These are phyloP conservation scores for Numida meleagris DNA, from an alignment of 2,113 vertebrate genomes.

Conservation along the genomic window DNA sequence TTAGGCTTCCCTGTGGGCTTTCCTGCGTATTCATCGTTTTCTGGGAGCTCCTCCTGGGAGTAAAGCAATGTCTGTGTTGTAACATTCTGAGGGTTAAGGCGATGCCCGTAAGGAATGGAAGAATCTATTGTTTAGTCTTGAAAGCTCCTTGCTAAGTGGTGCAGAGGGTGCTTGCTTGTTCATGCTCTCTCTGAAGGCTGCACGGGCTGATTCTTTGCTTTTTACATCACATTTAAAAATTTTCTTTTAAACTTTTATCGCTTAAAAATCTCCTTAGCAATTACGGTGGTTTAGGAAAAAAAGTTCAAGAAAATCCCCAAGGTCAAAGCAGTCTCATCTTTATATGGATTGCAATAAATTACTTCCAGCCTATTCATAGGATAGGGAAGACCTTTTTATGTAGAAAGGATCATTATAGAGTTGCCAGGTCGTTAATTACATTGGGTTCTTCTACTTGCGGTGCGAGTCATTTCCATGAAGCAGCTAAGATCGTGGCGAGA, in stretches of 20 bases:
- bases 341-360: slow-evolving; percentile 67
- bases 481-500: slow-evolving; percentile 72
- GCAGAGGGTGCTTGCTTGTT: background rate
- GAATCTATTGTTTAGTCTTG: background rate
- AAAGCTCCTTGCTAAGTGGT: background rate
- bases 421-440: slow-evolving; percentile 84
- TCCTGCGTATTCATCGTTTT: rapidly evolving
- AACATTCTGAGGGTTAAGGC: background rate
- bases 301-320: slow-evolving; percentile 52
- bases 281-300: slow-evolving; percentile 5
- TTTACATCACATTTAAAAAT: background rate
- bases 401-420: slow-evolving; percentile 76
- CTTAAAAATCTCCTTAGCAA: slow-evolving; percentile 48
- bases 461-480: slow-evolving; percentile 72
- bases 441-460: slow-evolving; percentile 63
- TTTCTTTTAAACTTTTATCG: slow-evolving; percentile 14
- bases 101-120: background rate
- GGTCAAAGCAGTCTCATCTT: slow-evolving; percentile 67
- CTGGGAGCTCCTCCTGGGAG: background rate
- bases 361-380: slow-evolving; percentile 72
- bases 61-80: background rate
- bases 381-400: slow-evolving; percentile 76
- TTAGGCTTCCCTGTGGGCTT: background rate
- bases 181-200: slow-evolving; percentile 17
- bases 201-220: slow-evolving; percentile 18